Conservation (phyloP, 2,888 invertebrate species). For the Camptogramma bilineatum region DNA sequence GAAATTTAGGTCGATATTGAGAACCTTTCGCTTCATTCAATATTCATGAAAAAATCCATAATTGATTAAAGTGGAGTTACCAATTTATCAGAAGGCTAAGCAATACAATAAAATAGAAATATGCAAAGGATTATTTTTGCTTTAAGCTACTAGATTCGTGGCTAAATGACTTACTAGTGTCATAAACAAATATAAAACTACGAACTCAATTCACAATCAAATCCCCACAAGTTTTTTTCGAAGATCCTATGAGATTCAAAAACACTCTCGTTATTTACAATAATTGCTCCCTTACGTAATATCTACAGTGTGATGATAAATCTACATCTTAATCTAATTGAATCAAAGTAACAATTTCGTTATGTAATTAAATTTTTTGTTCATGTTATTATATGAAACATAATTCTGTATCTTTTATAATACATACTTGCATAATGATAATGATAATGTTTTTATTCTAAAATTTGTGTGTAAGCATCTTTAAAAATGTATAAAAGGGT, state of each 20-base stretch:
- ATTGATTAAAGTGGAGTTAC: no score
- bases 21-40: conserved; percentile 5
- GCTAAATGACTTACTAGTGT: not conserved
- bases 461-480: conserved; percentile 22
- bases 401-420: not conserved
- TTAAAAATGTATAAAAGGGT: conserved; percentile 26
- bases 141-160: not conserved
- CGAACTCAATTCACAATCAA: conserved; percentile 57
- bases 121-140: not conserved
- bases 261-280: conserved; percentile 59
- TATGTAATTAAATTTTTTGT: not conserved
- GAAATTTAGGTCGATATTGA: conserved; percentile 13
- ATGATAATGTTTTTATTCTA: conserved; percentile 16
- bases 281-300: conserved; percentile 80
- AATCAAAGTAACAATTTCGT: not conserved
- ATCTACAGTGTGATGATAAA: conserved; percentile 59
- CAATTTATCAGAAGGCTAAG: no score
- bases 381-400: not conserved
- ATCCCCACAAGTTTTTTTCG: conserved; percentile 44
- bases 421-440: not conserved
- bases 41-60: conserved; percentile 2
- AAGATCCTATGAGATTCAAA: conserved; percentile 52
- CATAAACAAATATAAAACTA: conserved; percentile 2
- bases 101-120: no score
- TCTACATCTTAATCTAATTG: conserved; percentile 6